Conservation (phyloP, 2,113 vertebrate species). For the Pedetes capensis region DNA sequence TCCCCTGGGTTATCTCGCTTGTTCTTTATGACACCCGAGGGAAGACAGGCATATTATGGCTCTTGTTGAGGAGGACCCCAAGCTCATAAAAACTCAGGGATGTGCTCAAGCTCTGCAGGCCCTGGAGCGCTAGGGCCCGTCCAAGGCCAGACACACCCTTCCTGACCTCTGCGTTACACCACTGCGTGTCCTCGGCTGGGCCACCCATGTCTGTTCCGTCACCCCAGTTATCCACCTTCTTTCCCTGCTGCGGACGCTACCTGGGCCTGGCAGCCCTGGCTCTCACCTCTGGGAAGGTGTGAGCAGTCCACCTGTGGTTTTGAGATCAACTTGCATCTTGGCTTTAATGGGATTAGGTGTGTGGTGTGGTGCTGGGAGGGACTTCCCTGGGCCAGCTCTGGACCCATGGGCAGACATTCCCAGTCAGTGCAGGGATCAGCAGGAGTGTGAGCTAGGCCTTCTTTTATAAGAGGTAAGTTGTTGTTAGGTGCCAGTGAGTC, state of each 20-base stretch:
- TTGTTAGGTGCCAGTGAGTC: too few species aligned
- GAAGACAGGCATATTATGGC: background rate
- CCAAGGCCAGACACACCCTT: fast-evolving
- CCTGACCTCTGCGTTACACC: background rate
- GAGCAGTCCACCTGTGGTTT: background rate
- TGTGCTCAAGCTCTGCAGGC: background rate
- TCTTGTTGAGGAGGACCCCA: background rate
- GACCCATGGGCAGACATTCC: background rate
- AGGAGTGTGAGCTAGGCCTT: background rate
- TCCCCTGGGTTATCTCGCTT: background rate
- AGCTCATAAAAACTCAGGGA: background rate
- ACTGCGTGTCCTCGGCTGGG: background rate
- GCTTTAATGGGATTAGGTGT: background rate
- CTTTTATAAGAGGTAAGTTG: background rate
- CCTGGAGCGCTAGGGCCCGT: fast-evolving
- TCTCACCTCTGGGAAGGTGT: background rate
- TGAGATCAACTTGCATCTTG: background rate
- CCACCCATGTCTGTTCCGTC: background rate
- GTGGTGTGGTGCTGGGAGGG: background rate
- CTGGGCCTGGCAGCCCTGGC: background rate
- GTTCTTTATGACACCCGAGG: background rate
- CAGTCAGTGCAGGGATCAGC: background rate
- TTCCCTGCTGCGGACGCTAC: background rate
- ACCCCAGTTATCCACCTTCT: fast-evolving
- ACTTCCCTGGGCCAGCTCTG: background rate